Evolutionary conservation across 1,140 invertebrate genomes (phyloP), one percentile per base, ranked within the genome.

Genomic region (Diachasma alloeum): DNA sequence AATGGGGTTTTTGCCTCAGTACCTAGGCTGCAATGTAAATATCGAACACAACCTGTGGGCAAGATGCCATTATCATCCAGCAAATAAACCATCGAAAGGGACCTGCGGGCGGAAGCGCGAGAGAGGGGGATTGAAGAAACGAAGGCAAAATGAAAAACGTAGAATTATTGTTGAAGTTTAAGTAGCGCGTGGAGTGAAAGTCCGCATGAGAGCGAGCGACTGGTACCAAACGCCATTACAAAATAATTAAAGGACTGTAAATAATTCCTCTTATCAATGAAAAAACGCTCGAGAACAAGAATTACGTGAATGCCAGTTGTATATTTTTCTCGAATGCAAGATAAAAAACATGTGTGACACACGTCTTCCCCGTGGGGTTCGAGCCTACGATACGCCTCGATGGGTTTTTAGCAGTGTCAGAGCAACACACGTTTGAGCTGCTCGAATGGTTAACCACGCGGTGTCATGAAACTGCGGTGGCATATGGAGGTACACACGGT

Each of bases 171-270:
- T 48, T 53, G 71, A 48, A 56, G 26, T 56, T 72, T 46, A 71
- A 48, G 37, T 46, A 71, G 42, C 69, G 69, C 31, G 44, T 56
- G 26, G 56, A 74, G 72, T 63, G 72, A 74, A 74, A 74, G 72
- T 74, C 36, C 59, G 37, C 10, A 44, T 24, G 48, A 24, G 48
- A 53, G 31, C 39, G 36, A 39, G 67, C 31, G 36, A 39, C 44
- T 26, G 42, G 68, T 71, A 48, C 39, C 68, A 19, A 71, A 44
- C 19, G 22, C 4, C 72, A 63, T 42, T 56, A 66, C 36, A 39
- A 26, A 68, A 68, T 68, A 68, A 68, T 68, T 68, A 68, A 68
- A 36, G 66, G 59, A 63, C 13, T 63, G 22, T 53, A 31, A 63
- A 63, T 63, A 63, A 63, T 63, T 9, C 59, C 10, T 4, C 9